Conservation (phyloP, 1,140 invertebrate species). For the Pseudobourletiella spinata region DNA sequence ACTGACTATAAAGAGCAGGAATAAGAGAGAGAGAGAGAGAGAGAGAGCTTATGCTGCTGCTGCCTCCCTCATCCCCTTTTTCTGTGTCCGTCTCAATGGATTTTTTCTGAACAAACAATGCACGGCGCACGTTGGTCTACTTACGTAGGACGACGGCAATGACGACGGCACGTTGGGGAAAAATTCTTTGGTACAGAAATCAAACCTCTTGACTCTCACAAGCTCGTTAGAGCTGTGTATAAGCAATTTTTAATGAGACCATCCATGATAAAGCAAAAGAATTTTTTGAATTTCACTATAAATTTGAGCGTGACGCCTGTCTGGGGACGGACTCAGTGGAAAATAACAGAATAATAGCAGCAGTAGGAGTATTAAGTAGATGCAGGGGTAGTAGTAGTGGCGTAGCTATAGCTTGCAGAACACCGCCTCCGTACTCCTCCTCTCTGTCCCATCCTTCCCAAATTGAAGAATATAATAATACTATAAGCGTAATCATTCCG, state of each 20-base stretch:
- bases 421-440: neutral
- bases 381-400: too few relatives aligned
- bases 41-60: neutral
- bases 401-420: too few relatives aligned
- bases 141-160: too few relatives aligned
- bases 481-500: too few relatives aligned
- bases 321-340: neutral
- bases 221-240: constrained; percentile 7
- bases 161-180: neutral
- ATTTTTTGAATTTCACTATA: neutral
- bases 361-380: too few relatives aligned
- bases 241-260: constrained; percentile 13
- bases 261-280: constrained; percentile 9
- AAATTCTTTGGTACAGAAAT: neutral
- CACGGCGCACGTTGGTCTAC: neutral
- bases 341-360: neutral
- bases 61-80: neutral
- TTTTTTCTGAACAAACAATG: neutral
- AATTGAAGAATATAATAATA: too few relatives aligned
- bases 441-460: neutral
- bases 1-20: neutral
- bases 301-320: neutral
- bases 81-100: neutral
- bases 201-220: constrained; percentile 12
- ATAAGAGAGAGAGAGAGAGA: constrained; percentile 1